A percentile compares a stretch with the other conserved stretches of the same genome.
Conservation (phyloP, 2,113 vertebrate genomes). For the Rhabdornis inornatus region DNA sequence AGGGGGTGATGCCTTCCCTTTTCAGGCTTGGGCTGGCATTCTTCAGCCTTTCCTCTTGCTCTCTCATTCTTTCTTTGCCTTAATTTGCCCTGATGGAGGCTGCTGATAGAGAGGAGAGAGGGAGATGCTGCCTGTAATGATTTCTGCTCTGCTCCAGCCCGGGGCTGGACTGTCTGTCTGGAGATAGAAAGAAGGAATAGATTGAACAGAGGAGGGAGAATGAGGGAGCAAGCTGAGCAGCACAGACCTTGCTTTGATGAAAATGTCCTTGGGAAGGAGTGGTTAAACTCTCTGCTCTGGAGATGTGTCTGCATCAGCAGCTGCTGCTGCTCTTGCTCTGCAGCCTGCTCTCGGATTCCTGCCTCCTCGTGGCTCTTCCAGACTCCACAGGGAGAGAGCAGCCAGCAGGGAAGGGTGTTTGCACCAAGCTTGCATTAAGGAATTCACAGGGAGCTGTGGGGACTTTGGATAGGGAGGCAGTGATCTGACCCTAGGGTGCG, state of each 20-base stretch:
- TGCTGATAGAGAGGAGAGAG: not conserved
- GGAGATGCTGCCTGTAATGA: not conserved
- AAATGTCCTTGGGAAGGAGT: not conserved
- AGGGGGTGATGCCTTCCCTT: not conserved
- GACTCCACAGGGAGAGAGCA: not conserved
- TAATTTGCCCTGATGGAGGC: not conserved
- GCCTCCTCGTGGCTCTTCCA: not conserved
- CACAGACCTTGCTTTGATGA: constrained; percentile 18
- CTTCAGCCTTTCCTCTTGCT: not conserved
- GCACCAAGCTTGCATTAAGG: not conserved
- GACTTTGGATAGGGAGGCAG: not conserved
- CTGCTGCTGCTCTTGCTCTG: not conserved
- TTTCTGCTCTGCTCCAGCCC: not conserved
- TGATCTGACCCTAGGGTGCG: not conserved
- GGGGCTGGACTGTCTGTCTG: not conserved
- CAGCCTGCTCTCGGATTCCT: not conserved
- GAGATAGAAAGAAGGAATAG: not conserved
- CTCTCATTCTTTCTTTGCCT: not conserved
- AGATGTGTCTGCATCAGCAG: not conserved
- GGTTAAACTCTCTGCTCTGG: not conserved
- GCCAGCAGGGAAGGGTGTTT: not conserved
- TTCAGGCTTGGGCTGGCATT: not conserved
- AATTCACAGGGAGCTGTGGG: not conserved
- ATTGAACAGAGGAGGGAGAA: not conserved
- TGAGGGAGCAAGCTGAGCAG: not conserved